Conservation (phyloP, 2,797 vertebrate genomes). For the Chrosomus eos region DNA sequence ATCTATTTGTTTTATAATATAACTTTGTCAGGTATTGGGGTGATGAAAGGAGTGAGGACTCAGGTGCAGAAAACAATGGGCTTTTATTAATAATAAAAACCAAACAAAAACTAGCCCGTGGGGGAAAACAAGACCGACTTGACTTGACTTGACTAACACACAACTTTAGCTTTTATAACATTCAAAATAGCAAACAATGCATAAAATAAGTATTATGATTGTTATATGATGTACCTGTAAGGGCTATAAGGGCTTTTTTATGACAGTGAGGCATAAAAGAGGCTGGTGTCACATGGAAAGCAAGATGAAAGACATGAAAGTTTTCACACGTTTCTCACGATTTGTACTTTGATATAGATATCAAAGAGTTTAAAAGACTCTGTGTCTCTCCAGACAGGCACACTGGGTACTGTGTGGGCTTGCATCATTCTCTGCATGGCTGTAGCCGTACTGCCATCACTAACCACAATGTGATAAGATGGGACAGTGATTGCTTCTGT, state of each 20-base stretch:
- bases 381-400: not conserved
- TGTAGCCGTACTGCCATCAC: not conserved
- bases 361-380: slow-evolving; percentile 9
- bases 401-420: not conserved
- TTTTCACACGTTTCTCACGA: not conserved
- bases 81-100: no score
- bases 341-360: slow-evolving; percentile 12
- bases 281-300: not conserved
- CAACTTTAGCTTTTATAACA: not conserved
- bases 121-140: no score
- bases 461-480: slow-evolving; percentile 3
- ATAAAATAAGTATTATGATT: not conserved
- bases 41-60: no score
- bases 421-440: slow-evolving; percentile 1
- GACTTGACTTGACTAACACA: no score
- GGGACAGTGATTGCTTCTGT: not conserved
- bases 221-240: not conserved
- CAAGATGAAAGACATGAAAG: slow-evolving; percentile 12
- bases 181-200: not conserved
- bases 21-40: no score
- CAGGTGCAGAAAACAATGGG: no score
- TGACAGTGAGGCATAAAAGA: not conserved
- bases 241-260: not conserved
- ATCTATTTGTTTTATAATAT: not conserved
- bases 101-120: no score